Evolutionary conservation across 2,888 invertebrate genomes (phyloP), one percentile per base, ranked within the genome.

Genomic region (Lissonota sp.): DNA sequence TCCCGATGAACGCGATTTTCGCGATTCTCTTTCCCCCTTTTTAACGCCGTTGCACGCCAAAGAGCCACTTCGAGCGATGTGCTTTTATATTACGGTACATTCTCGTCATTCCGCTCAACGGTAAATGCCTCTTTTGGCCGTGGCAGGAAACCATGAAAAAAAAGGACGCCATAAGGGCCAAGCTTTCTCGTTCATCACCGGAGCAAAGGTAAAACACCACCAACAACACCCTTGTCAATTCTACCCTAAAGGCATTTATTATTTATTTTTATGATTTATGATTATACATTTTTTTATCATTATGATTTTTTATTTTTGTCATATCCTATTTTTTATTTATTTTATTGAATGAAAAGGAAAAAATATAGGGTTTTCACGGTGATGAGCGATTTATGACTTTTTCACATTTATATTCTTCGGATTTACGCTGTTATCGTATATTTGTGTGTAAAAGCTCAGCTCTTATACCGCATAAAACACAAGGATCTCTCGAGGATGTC

Each of bases 401-500:
- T 51, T n/a, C n/a, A 12, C n/a, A 7, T 10, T 16, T 62, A 14
- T 16, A 44, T 6, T 16, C 6, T 8, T 5, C 1, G 2, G 6
- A 26, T 26, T 26, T 26, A 26, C 26, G 26, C 26, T 26, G 26
- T 8, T 16, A 39, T 55, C 44, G 14, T 55, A 39, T 63, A 26
- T 49, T 12, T 72, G 12, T 57, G 37, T 73, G 57, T 44, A 57
- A 8, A 44, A 26, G 26, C 39, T 12, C 12, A 14, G 14, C 4
- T n/a, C 12, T 12, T 39, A 39, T 57, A 44, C 10, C 74, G 64
- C 57, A 77, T 70, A 70, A 73, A 74, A 81, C 64, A 66, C 51
- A 49, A 60, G 78, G 78, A 78, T 72, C 26, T 26, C 26, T 78
- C 73, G 16, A 74, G 74, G 55, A 81, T 78, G 78, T 70, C 78